phyloP scores from a whole-genome alignment of 2,888 invertebrate genomes.

The Argyra leucocephala region DNA sequence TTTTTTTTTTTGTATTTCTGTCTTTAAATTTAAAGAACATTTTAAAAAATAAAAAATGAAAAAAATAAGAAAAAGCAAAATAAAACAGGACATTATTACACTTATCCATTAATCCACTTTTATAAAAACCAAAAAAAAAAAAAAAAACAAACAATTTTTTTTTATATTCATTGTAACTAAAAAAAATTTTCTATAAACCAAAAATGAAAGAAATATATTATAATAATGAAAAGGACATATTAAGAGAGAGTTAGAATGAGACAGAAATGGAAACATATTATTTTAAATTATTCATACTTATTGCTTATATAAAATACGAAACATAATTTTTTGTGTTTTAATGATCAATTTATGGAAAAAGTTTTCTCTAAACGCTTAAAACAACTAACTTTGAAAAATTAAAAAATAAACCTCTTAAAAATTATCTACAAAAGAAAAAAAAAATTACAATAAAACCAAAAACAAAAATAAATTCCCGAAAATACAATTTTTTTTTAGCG shows the following conservation, averaged over 20 bases:
- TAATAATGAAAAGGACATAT: no score
- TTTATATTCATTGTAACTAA: no score
- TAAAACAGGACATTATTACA: neutral
- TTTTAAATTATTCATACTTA: neutral
- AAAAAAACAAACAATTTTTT: neutral
- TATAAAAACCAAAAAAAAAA: neutral
- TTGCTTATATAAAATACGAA: neutral
- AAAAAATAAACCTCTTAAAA: neutral
- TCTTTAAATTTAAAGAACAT: neutral
- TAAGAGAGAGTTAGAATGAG: neutral
- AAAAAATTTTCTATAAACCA: no score
- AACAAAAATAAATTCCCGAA: no score
- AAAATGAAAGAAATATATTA: no score
- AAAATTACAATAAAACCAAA: no score
- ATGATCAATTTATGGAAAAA: conserved; percentile 2
- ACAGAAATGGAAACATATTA: neutral
- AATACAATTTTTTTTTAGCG: no score
- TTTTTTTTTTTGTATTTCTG: neutral
- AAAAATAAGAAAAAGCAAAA: neutral
- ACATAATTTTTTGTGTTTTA: neutral
- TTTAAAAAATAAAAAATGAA: neutral
- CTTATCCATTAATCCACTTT: neutral
- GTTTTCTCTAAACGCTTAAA: neutral
- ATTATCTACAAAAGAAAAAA: no score
- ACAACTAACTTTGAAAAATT: neutral